Evolutionary conservation across 2,888 invertebrate genomes (phyloP), one percentile per base, ranked within the genome.

Genomic region (Drosophila demipolita): DNA sequence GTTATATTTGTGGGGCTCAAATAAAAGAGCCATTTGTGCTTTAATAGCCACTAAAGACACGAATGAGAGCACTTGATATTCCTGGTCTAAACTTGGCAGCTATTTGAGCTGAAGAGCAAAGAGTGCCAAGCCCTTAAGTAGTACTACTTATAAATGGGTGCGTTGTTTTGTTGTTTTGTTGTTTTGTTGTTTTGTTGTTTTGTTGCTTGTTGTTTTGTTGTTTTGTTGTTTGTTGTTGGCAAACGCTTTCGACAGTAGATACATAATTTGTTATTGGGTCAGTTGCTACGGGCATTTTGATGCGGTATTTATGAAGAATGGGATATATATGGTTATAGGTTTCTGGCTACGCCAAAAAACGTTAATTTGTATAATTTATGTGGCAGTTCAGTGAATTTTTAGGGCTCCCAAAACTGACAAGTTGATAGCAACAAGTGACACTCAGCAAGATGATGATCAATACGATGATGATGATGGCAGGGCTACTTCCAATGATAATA

Each of bases 281-380:
- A 15, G 38, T 49, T 33, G 38, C 50, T 63, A 26, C 12, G 17
- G 23, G 61, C 69, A 76, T 69, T 76, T 76, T 68, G 57, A 57
- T 66, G 23, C 29, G 26, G 29, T 66, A 61, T 74, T 77, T 66
- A 77, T 74, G 61, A n/a, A 9, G n/a, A n/a, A 64, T 32, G 1
- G 12, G 26, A 29, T 29, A 29, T 29, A 36, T 69, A 20, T 70
- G 36, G 15, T 11, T 55, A 40, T 32, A 32, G 11, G 11, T 17
- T 54, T 38, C 20, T 32, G 62, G 62, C 66, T 45, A 68, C 57
- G 71, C 38, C 67, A 60, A 23, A 60, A 6, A 60, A 63, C 52
- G 73, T 75, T 78, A 82, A 72, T 75, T 75, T 76, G 78, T 78
- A 83, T 83, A 87, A 85, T 86, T 86, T 83, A 83, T 83, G 66